Base-by-base conservation (phyloP, 2,888 invertebrate species). In the Ptychoptera albimana region DNA sequence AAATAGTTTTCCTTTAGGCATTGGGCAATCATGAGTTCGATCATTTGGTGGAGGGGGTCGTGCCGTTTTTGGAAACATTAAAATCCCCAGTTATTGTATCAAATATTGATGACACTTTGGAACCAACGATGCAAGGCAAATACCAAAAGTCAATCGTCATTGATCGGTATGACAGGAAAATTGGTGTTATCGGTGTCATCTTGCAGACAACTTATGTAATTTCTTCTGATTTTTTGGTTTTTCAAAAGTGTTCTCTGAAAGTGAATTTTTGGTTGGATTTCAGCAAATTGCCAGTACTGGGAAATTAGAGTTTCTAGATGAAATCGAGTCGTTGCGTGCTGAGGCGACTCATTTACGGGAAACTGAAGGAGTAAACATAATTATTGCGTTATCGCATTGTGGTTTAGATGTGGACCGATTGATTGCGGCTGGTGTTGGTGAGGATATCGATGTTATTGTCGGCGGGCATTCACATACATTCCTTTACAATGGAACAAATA, bases 21-120 rank as follows among this genome's bases (percentile, higher is more conserved):
- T 59, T 88, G 8, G 89, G 88, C 1, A 88, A 88, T 60, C 88
- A 91, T 54, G 89, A 89, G 60, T 89, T 91, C 55, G 89, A 89
- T 57, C 73, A 82, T 53, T 77, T 74, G 2, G 66, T 87, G 2
- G 73, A 64, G 8, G 86, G 83, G 0, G 61, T 86, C 0, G 70
- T 79, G 0, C 82, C 82, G 0, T 87, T 83, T 59, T 57, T 89
- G 36, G 60, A 75, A 52, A 62, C 61, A 1, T 56, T 82, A 8
- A 66, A 75, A 2, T 71, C 80, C 1, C 75, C 81, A 1, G 74
- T 85, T 57, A 61, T 89, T 35, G 79, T 79, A 6, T 73, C 80
- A 31, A 89, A 89, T 55, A 79, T 89, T 41, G 79, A 88, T 58
- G 73, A 74, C 6, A 66, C 66, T 1, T 57, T 70, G 4, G 86